Evolutionary conservation across 2,797 vertebrate species (phyloP).

Genomic region (Loriculus beryllinus): DNA sequence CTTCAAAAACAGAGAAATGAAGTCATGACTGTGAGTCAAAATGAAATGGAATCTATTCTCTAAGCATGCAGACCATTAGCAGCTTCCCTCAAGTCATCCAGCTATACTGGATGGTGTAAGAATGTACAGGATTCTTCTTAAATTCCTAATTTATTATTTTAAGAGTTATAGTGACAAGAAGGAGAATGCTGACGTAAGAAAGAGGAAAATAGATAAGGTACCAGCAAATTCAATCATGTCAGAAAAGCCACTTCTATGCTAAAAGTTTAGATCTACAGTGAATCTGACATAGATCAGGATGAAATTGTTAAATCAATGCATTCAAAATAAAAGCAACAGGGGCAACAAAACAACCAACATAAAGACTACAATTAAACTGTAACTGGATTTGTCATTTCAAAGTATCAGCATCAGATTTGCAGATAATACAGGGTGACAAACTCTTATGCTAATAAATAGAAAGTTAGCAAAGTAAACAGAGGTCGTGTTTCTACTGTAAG

Average conservation of each 20-base stretch:
- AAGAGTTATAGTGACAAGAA: background rate
- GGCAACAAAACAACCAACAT: background rate
- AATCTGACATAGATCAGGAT: background rate
- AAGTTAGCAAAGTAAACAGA: conserved; percentile 69
- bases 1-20: background rate
- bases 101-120: background rate
- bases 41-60: background rate
- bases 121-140: background rate
- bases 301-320: conserved; percentile 5
- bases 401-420: conserved; percentile 54
- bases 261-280: background rate
- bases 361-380: background rate
- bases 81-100: background rate
- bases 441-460: conserved; percentile 50
- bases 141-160: background rate
- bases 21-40: background rate
- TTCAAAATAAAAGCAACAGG: background rate
- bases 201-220: background rate
- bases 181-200: background rate
- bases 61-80: background rate
- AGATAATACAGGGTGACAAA: conserved; percentile 62
- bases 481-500: conserved; percentile 72
- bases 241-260: conserved; percentile 12
- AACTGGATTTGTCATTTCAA: conserved; percentile 68
- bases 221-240: background rate